Base-by-base conservation (phyloP, 2,888 invertebrate genomes). In the Morpho achilles region DNA sequence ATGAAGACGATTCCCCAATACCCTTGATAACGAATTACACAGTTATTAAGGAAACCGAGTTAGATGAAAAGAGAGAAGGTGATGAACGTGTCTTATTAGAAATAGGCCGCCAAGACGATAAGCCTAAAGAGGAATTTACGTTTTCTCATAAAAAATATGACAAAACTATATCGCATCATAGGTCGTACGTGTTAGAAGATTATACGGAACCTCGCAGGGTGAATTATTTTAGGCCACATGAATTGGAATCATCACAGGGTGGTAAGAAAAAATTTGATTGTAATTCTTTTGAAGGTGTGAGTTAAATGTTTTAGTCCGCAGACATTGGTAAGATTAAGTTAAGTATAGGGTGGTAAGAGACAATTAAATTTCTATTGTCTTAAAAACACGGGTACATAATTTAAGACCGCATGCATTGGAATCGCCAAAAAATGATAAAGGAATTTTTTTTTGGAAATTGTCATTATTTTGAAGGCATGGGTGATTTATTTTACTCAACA, bases 111-210 rank as follows among this genome's bases (percentile, higher is more conserved):
- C 89, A 80, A 58, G 90, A 89, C n/a, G 90, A 91, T 2, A 85
- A 77, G 39, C 85, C 86, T 0, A 79, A 71, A 56, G 89, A 90
- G 63, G 89, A 89, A 62, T 77, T 76, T 8, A 90, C 89, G 23
- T 91, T 91, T 61, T 90, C 89, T 0, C 91, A 91, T 61, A 91
- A 91, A 72, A 91, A 91, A 65, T 91, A 91, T 56, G 91, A 91
- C 58, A 91, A 90, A 66, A 91, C 90, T 0, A 91, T 85, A 64
- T 84, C 90, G 0, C 89, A 91, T 64, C 90, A 86, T 59, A 77
- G 89, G 52, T 86, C 90, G 1, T 90, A 89, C 59, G 83, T 89
- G 58, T 66, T 90, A 46, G 88, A 90, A n/a, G 87, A 88, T 59
- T 88, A 84, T 63, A 57, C 66, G 8, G 88, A 87, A 61, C 86